phyloP scores from a whole-genome alignment of 2,888 invertebrate species.

The Epiblema foenella region DNA sequence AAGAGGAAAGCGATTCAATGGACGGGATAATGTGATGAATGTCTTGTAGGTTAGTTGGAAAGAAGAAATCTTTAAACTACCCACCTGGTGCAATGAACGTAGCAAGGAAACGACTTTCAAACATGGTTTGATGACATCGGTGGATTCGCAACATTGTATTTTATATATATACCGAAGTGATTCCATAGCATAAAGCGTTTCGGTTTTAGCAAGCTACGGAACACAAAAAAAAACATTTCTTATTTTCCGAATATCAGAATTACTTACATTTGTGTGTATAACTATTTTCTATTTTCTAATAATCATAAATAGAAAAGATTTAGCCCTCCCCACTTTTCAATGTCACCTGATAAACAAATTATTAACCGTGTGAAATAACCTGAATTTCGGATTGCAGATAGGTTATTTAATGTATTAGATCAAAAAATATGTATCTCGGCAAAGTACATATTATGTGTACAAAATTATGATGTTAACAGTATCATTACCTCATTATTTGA shows the following conservation, averaged over 20 bases:
- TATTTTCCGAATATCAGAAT: too few species aligned
- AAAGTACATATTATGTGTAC: not conserved
- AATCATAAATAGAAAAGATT: not conserved
- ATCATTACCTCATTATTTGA: conserved; percentile 12
- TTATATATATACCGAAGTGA: too few species aligned
- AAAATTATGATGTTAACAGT: conserved; percentile 13
- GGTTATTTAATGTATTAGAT: not conserved
- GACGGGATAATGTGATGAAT: conserved; percentile 35
- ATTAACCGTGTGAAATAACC: not conserved
- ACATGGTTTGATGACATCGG: not conserved
- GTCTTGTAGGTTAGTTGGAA: conserved; percentile 14
- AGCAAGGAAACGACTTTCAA: not conserved
- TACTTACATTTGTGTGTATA: too few species aligned
- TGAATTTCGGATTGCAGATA: not conserved
- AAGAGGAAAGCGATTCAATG: conserved; percentile 50
- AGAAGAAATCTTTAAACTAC: conserved; percentile 12
- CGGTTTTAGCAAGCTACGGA: too few species aligned
- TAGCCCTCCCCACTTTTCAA: not conserved
- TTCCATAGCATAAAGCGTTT: too few species aligned
- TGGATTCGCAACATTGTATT: not conserved
- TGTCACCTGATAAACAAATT: not conserved
- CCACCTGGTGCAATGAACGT: not conserved
- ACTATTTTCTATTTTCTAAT: too few species aligned
- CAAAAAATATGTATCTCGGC: not conserved
- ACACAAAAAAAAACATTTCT: too few species aligned